Conservation (phyloP, 2,797 vertebrate species). For the Lutjanus argentimaculatus region DNA sequence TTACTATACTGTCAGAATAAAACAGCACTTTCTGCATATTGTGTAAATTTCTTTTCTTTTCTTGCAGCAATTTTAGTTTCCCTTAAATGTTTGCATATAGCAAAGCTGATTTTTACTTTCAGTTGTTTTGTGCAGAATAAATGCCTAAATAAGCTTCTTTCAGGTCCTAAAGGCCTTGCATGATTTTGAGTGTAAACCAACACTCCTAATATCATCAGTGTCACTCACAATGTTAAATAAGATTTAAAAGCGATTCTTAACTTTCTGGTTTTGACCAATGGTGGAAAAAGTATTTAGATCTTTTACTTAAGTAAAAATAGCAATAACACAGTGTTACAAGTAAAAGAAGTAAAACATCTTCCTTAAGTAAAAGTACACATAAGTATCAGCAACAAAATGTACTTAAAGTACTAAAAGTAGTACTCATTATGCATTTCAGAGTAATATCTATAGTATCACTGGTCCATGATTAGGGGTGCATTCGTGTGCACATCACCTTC, state of each 20-base stretch:
- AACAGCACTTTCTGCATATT: neutral
- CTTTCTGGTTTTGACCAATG: neutral
- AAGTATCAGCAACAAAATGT: too few relatives aligned
- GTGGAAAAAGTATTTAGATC: too few relatives aligned
- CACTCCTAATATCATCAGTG: neutral
- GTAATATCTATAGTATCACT: too few relatives aligned
- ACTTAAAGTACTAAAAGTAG: too few relatives aligned
- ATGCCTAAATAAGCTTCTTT: neutral
- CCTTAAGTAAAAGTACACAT: too few relatives aligned
- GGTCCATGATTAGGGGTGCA: too few relatives aligned
- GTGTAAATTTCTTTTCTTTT: fast-evolving
- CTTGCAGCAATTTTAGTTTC: neutral
- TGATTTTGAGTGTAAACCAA: neutral
- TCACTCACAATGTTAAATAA: neutral
- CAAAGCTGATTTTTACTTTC: neutral
- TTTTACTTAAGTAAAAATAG: too few relatives aligned
- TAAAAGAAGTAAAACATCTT: too few relatives aligned
- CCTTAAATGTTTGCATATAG: neutral
- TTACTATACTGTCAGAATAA: neutral
- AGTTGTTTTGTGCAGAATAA: constrained; percentile 3
- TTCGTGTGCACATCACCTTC: too few relatives aligned
- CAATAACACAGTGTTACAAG: too few relatives aligned
- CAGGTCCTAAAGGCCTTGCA: neutral
- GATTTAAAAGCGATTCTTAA: neutral
- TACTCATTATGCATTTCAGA: too few relatives aligned